phyloP scores from a whole-genome alignment of 2,113 vertebrate species.

The Thunnus maccoyii region DNA sequence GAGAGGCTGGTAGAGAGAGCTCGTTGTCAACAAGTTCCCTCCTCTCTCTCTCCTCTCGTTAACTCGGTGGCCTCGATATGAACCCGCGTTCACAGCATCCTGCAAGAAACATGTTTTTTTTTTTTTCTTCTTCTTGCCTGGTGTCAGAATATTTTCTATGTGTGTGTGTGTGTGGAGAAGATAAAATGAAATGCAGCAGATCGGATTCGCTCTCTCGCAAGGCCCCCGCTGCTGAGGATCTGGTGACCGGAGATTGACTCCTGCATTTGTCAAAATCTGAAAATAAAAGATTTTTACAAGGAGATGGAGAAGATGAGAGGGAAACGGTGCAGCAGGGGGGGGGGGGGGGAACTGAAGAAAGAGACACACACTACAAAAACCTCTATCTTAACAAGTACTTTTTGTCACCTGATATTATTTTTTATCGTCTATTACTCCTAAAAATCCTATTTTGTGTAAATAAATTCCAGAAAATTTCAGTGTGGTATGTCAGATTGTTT shows the following conservation, averaged over 20 bases:
- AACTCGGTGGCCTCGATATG: slow-evolving; percentile 68
- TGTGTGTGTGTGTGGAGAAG: slow-evolving; percentile 24
- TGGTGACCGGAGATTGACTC: slow-evolving; percentile 84
- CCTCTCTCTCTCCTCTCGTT: slow-evolving; percentile 52
- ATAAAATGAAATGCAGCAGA: slow-evolving; percentile 78
- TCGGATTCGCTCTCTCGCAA: slow-evolving; percentile 52
- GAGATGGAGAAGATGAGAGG: slow-evolving; percentile 31
- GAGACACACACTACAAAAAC: neutral
- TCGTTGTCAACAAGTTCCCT: slow-evolving; percentile 12
- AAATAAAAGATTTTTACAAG: slow-evolving; percentile 70
- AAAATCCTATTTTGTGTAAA: neutral
- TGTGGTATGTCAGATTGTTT: too few relatives aligned
- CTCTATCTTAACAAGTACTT: slow-evolving; percentile 10
- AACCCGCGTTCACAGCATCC: slow-evolving; percentile 66
- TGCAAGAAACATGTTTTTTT: slow-evolving; percentile 31
- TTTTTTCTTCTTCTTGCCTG: slow-evolving; percentile 13
- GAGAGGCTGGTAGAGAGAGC: neutral
- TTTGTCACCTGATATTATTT: neutral
- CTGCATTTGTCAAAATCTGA: slow-evolving; percentile 68
- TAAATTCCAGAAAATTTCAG: too few relatives aligned
- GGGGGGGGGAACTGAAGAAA: neutral
- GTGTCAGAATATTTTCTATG: slow-evolving; percentile 63
- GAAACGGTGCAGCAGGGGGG: neutral
- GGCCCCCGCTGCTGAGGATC: slow-evolving; percentile 58
- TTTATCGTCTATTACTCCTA: neutral